Base-by-base conservation (phyloP, 2,888 invertebrate species). In the Mimachlamys varia region DNA sequence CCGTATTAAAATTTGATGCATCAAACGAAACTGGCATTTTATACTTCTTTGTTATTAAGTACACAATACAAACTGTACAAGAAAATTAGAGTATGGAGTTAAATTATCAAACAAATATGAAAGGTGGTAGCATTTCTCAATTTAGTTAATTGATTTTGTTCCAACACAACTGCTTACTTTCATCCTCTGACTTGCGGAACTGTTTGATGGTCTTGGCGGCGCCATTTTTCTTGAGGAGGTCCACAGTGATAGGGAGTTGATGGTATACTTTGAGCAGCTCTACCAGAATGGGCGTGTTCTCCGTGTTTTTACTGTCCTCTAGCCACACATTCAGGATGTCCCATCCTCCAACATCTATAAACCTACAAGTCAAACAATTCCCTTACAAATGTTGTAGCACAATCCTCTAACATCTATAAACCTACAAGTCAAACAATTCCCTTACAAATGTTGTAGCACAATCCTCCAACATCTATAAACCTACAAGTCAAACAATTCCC, bases 311-410 rank as follows among this genome's bases (percentile, higher is more conserved):
- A 89, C 98, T 98, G 96, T 99, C 98, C 91, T 98, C 98, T 89
- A 99, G 97, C 99, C 99, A 99, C 95, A 97, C 97, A 95, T 98
- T 98, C 88, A 99, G 98, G 91, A 99, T 97, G 94, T 98, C 98
- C 99, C 99, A 99, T 88, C 99, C 99, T 93, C 98, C 99, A 91
- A 98, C 98, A 91, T 98, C 98, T 98, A 99, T 98, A 96, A 88
- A 88, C n/a, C 50, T 88, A 53, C 49, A 53, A 88, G 49, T 89
- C 50, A 53, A 89, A 17, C 22, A 53, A 50, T 17, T 49, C 38
- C 50, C 37, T 89, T 89, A n/a, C 27, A 50, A 27, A 53, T 53
- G 10, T 49, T 49, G 5, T 44, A 44, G 44, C 44, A 89, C 10
- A 89, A 2, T 53, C 53, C 99, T 93, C 98, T 99, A 91, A 98